Evolutionary conservation across 2,888 invertebrate genomes (phyloP), one percentile per base, ranked within the genome.

Genomic region (Zaprionus obscuricornis): DNA sequence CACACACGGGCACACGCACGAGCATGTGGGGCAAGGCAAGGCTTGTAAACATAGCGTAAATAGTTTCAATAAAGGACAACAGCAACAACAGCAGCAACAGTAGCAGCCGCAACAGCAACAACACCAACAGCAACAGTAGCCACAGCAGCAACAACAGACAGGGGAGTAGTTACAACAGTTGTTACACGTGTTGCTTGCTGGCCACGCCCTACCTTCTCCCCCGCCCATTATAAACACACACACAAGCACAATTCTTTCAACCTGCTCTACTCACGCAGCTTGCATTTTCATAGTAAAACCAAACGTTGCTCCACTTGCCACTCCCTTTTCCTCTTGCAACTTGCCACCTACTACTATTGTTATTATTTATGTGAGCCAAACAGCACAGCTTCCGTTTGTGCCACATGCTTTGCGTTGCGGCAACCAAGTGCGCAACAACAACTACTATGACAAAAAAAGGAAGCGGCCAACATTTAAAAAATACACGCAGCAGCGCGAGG

Each of bases 321-420:
- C n/a, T n/a, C n/a, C n/a, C n/a, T n/a, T n/a, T n/a, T 62, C 37
- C 56, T 57, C 52, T 46, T 39, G 14, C 55, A 14, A 11, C 13
- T 17, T 34, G 17, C 46, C 29, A 13, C 39, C 11, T 34, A 37
- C 64, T 54, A 62, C 59, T 39, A 83, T 85, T 85, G 85, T 85
- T 85, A 81, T 81, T 81, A 85, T 81, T 86, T 84, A 77, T 84
- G 78, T 74, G 84, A 79, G 85, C 70, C 85, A 86, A 86, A 86
- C 85, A 82, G 69, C 66, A n/a, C n/a, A 81, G 86, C 78, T 82
- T 82, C 81, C 81, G 81, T 56, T 81, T 81, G 86, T 85, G 86
- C 84, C 86, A 85, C 82, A 79, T 85, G 86, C 83, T 64, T 71
- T 60, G 58, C 47, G 82, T 45, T 62, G 81, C 50, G 52, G 73